Base-by-base conservation (phyloP, 2,888 invertebrate species). In the Hipparchia semele region DNA sequence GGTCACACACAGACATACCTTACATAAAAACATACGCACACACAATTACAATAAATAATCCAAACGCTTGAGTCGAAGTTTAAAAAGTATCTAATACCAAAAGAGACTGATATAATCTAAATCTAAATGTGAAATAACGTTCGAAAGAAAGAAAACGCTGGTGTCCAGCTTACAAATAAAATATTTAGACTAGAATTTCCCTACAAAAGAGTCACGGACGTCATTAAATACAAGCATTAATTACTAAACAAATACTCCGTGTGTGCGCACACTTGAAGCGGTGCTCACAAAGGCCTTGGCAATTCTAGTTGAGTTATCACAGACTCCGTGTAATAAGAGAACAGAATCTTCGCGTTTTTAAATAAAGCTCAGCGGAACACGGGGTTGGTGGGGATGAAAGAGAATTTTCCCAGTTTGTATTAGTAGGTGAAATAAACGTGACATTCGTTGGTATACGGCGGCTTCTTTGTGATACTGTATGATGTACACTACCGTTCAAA, bases 261-360 rank as follows among this genome's bases (percentile, higher is more conserved):
- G 76, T 77, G 75, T 74, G 75, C 75, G 73, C 77, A 73, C 72
- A 70, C 72, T 71, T 71, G 70, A 66, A 69, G 76, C 73, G 75
- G 74, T 71, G 79, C 81, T 79, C 80, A 82, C 77, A 83, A 80
- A 80, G 79, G 76, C 78, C 78, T 76, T 77, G 78, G 79, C 80
- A 81, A 82, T 82, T 83, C 79, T 82, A 82, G 82, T 80, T 79
- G 81, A 83, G 83, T 84, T 84, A 83, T 84, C 81, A 84, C 80
- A 83, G 79, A 77, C 79, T 79, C 78, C 76, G 76, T 77, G 76
- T 82, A 79, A 82, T 82, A 82, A 84, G 79, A 80, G 79, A 81
- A 78, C 80, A 79, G 78, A 78, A 78, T 76, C 76, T 80, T 81
- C 80, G 79, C 75, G 74, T 77, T 77, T 82, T 84, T 83, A 85